Base-by-base conservation (phyloP, 2,797 vertebrate species). In the Silurus lanzhouensis region DNA sequence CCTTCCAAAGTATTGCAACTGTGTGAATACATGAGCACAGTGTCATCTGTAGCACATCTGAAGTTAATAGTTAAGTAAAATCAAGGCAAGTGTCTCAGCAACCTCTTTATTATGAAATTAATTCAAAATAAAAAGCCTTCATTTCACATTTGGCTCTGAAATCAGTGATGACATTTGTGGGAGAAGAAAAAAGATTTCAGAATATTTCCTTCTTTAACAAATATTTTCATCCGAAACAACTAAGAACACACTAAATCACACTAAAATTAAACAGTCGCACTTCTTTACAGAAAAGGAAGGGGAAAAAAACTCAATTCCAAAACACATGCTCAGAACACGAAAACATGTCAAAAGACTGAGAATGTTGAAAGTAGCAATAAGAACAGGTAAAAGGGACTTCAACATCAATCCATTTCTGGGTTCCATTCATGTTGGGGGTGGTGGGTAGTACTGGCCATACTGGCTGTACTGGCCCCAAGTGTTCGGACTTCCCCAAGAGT, bases 401-500 rank as follows among this genome's bases (percentile, higher is more conserved):
- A 84, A 61, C 14, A 52, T 85, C 88, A 88, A 87, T 89, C 88
- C 68, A 82, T 89, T 6, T 67, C 72, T 27, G 87, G 8, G 25
- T 64, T 82, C 75, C 68, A 95, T 66, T 99, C 96, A 99, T 91
- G 98, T 99, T 2, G 97, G 96, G 85, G 97, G 96, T 79, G 97
- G 96, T 0, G 97, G 97, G 90, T 99, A 99, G 96, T 99, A 99
- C 91, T 94, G 94, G 87, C 81, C 92, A 77, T 96, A 96, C 25
- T 96, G 95, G 89, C 92, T 91, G 84, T 96, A 96, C 88, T 95
- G 95, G 82, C 97, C 97, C 98, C 98, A 99, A 2, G 96, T 95
- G 71, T 97, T 99, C 90, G 97, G 97, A 25, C 46, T 52, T 86
- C 94, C 93, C 95, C 95, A 96, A 38, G 96, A 96, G 48, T 97